Conservation (phyloP, 30 jellyfish, hydroid and myxozoan species). For the Nemopilema nomurai region DNA sequence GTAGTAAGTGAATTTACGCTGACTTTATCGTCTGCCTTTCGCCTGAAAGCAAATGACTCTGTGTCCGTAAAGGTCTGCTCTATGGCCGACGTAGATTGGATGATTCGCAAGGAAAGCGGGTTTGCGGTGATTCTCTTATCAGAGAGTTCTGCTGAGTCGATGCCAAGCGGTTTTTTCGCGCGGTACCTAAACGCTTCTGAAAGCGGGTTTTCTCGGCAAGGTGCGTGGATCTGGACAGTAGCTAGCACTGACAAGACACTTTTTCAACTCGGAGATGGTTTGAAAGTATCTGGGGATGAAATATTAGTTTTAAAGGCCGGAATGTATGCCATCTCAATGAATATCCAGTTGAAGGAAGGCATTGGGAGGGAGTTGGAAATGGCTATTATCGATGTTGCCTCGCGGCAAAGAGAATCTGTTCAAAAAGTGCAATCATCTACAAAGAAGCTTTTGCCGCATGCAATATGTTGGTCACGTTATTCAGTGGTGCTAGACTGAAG, state of each 20-base stretch:
- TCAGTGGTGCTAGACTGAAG: background rate
- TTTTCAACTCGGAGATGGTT: slow-evolving; percentile 15
- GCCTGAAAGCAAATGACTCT: slow-evolving; percentile 22
- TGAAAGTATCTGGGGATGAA: background rate
- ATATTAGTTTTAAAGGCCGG: slow-evolving; percentile 15
- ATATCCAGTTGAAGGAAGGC: background rate
- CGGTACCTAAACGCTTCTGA: background rate
- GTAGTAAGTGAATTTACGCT: slow-evolving; percentile 31
- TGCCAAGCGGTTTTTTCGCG: slow-evolving; percentile 41
- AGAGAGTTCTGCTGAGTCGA: background rate
- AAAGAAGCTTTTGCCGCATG: slow-evolving; percentile 21
- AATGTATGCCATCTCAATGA: slow-evolving; percentile 21
- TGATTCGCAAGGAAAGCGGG: slow-evolving; percentile 58
- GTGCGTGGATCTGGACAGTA: slow-evolving; percentile 23
- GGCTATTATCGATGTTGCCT: background rate
- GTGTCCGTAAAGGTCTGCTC: slow-evolving; percentile 63
- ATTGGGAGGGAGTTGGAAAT: slow-evolving; percentile 3
- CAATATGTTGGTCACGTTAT: slow-evolving; percentile 12
- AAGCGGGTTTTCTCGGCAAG: background rate
- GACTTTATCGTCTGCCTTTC: slow-evolving; percentile 23
- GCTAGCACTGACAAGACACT: slow-evolving; percentile 7
- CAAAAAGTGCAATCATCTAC: slow-evolving; percentile 7
- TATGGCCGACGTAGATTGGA: slow-evolving; percentile 44
- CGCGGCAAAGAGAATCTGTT: background rate
- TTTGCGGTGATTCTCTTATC: slow-evolving; percentile 45